These are phyloP conservation scores for Leptopilina clavipes DNA, from an alignment of 1,140 invertebrate genomes.

Conservation along the genomic window DNA sequence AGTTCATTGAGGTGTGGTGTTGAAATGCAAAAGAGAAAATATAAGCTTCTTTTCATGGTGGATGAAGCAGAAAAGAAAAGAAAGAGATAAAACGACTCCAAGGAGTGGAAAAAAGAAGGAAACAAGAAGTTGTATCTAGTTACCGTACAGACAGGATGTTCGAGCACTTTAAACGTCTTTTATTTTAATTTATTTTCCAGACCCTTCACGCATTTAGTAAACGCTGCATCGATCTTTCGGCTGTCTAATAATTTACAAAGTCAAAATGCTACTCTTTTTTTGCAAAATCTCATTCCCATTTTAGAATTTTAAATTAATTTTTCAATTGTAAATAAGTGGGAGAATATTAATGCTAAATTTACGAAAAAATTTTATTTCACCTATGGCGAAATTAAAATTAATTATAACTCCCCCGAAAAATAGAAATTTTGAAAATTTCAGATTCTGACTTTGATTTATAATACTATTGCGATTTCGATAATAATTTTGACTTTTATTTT, in stretches of 20 bases:
- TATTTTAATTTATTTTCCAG: conserved; percentile 57
- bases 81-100: conserved; percentile 49
- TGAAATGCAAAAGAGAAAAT: conserved; percentile 24
- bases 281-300: background rate
- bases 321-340: too few species aligned
- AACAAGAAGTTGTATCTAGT: conserved; percentile 57
- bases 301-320: background rate
- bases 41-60: conserved; percentile 45
- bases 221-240: conserved; percentile 13
- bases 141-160: conserved; percentile 58
- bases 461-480: too few species aligned
- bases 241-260: conserved; percentile 10
- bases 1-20: conserved; percentile 12
- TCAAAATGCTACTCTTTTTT: background rate
- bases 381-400: too few species aligned
- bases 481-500: too few species aligned
- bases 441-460: too few species aligned
- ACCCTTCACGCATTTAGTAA: conserved; percentile 46
- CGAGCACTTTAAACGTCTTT: conserved; percentile 52
- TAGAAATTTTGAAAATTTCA: too few species aligned
- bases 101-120: conserved; percentile 49
- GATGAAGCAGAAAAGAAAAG: conserved; percentile 50
- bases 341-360: too few species aligned
- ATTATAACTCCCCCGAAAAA: too few species aligned
- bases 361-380: too few species aligned